A percentile compares a stretch with the other conserved stretches of the same genome.
Conservation (phyloP, 2,888 invertebrate genomes). For the Amphipoea lucens region DNA sequence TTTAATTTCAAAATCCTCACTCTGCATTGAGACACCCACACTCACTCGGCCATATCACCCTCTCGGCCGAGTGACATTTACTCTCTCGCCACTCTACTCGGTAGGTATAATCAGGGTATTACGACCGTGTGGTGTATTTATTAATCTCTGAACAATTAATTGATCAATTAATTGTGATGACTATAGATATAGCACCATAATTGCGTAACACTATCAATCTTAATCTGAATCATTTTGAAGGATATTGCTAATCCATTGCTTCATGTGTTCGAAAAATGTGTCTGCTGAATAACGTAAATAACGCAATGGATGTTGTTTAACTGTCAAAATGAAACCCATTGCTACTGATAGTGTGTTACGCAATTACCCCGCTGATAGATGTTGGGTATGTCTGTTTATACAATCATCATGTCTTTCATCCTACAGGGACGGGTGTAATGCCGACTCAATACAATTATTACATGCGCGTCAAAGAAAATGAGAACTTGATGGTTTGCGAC, state of each 20-base stretch:
- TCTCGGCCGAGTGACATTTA: too few species aligned
- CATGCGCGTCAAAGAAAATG: slow-evolving; percentile 49
- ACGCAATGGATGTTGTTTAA: neutral
- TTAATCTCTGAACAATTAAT: neutral
- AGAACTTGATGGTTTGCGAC: slow-evolving; percentile 56
- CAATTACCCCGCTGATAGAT: neutral
- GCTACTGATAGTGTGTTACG: neutral
- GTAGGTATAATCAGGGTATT: neutral
- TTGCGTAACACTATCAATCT: neutral
- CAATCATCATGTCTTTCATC: neutral
- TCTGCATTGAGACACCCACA: too few species aligned
- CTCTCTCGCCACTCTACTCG: too few species aligned
- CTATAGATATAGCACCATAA: neutral
- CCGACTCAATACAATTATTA: slow-evolving; percentile 68
- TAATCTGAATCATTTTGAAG: neutral
- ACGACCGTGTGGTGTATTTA: neutral
- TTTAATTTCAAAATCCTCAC: too few species aligned
- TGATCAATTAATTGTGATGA: neutral
- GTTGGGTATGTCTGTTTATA: neutral
- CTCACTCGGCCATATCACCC: too few species aligned
- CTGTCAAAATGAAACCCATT: neutral
- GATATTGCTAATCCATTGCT: neutral
- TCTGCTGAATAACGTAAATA: neutral
- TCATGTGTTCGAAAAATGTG: neutral
- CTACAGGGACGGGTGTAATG: slow-evolving; percentile 69